Evolutionary conservation across 2,888 invertebrate genomes (phyloP), one percentile per base, ranked within the genome.

Genomic region (Drosophila falleni): DNA sequence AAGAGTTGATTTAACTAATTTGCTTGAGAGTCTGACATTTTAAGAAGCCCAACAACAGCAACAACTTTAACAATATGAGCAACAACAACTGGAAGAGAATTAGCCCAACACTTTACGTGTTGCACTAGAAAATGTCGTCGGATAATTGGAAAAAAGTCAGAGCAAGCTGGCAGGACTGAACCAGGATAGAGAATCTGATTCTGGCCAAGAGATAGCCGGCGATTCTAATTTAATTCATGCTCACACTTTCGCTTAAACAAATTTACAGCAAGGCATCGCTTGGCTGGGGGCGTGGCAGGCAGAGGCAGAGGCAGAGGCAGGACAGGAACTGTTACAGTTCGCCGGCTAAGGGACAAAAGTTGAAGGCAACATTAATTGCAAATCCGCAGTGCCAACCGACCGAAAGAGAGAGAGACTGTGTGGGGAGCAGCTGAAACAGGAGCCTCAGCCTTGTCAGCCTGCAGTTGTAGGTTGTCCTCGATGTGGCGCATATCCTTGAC

Each of bases 281-380:
- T 19, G 42, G 15, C 4, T 58, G 55, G 55, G 49, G 71, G 66
- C 54, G 63, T 15, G 67, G 51, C 47, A 35, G 31, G 33, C 42
- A 13, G 66, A 35, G 13, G 42, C 35, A 35, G 58, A 35, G 31
- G 33, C 42, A 13, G 66, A 35, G 13, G 42, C 35, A 35, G 58
- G 62, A 50, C 59, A 55, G 68, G 39, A 63, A 37, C 61, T 62
- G 66, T 44, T 44, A 55, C 50, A 60, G 65, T 47, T 53, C 53
- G 61, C 65, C 44, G 80, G 58, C 81, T 50, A 62, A 47, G 63
- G 79, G 80, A 85, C 75, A 80, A 85, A 86, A 86, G 88, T 89
- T 86, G 86, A 89, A 88, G 88, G 86, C 89, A 87, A 82, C 86
- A 89, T 87, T 87, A 87, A 87, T 87, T 89, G 89, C 89, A 82